Evolutionary conservation across 2,888 invertebrate species (phyloP).

Genomic region (Priocnemis perturbator): DNA sequence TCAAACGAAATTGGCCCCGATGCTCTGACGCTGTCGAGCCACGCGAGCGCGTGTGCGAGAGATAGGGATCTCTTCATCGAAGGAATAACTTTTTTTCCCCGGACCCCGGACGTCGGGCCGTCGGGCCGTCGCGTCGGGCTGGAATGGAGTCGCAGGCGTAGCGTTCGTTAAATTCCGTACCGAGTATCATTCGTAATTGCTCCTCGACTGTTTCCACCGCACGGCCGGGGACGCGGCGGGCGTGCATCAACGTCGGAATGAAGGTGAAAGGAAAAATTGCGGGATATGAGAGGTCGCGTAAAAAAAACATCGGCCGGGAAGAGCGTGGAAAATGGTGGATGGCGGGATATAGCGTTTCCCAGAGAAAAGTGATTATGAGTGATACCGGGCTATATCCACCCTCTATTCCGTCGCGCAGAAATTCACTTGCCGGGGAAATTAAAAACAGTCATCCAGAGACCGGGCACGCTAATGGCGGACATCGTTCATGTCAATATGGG

Average conservation of each 20-base stretch:
- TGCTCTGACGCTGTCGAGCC: slow-evolving; percentile 25
- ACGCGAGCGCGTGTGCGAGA: not conserved
- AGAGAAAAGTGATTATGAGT: slow-evolving; percentile 72
- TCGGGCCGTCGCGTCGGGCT: not conserved
- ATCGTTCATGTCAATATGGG: slow-evolving; percentile 76
- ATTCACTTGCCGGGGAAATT: slow-evolving; percentile 75
- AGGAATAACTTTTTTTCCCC: slow-evolving; percentile 42
- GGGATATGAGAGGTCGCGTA: slow-evolving; percentile 6
- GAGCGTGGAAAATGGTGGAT: slow-evolving; percentile 12
- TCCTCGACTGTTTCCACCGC: slow-evolving; percentile 3
- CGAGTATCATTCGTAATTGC: not conserved
- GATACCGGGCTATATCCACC: slow-evolving; percentile 74
- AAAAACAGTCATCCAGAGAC: slow-evolving; percentile 73
- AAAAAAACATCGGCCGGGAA: slow-evolving; percentile 16
- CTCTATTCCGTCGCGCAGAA: slow-evolving; percentile 64
- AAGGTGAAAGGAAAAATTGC: not conserved
- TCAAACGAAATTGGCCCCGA: slow-evolving; percentile 44
- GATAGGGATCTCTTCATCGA: slow-evolving; percentile 34
- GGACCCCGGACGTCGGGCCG: slow-evolving; percentile 16
- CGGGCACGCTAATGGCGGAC: slow-evolving; percentile 71
- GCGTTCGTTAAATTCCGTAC: not conserved
- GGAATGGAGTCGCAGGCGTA: not conserved
- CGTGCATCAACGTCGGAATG: not conserved
- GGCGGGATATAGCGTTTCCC: slow-evolving; percentile 39
- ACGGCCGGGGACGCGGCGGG: too few relatives aligned